Percentiles rank a stretch among this genome's conserved stretches.
These are phyloP conservation scores for Anthopleura sola DNA, from an alignment of 64 coral and sea anemone genomes.

Conservation along the genomic window DNA sequence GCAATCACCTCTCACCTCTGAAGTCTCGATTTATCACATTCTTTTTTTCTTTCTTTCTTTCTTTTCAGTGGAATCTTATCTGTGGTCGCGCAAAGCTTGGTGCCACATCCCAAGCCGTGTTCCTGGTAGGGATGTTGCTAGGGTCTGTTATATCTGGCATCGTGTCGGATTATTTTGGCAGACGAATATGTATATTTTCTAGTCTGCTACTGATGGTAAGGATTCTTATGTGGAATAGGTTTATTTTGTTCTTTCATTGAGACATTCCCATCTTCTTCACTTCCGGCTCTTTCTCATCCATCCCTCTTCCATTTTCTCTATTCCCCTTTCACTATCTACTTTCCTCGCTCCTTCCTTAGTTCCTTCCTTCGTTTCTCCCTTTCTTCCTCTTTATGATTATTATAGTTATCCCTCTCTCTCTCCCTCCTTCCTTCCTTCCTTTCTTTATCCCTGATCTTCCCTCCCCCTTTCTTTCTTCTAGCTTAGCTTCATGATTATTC, in stretches of 20 bases:
- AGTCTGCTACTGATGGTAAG: slow-evolving; percentile 60
- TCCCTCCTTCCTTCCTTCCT: background rate
- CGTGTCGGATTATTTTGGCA: slow-evolving; percentile 66
- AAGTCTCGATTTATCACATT: too few species aligned
- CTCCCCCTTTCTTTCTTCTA: background rate
- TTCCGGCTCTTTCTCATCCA: background rate
- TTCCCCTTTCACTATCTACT: background rate
- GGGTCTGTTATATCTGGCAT: slow-evolving; percentile 70
- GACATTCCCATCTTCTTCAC: too few species aligned
- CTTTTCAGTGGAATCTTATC: slow-evolving; percentile 79
- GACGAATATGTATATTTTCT: slow-evolving; percentile 58
- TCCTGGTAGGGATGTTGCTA: slow-evolving; percentile 74
- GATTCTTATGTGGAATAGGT: background rate
- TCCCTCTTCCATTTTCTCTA: background rate
- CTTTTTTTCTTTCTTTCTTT: background rate
- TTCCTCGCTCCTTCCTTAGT: background rate
- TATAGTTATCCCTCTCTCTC: background rate
- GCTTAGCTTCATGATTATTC: too few species aligned
- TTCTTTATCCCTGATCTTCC: background rate
- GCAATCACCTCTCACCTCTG: too few species aligned
- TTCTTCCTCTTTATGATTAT: too few species aligned
- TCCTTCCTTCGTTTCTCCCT: background rate
- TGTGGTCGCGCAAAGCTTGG: slow-evolving; percentile 53
- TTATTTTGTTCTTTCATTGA: background rate
- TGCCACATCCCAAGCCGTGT: slow-evolving; percentile 68